Evolutionary conservation across 2,797 vertebrate genomes (phyloP).

Genomic region (Tarsius wallacei): DNA sequence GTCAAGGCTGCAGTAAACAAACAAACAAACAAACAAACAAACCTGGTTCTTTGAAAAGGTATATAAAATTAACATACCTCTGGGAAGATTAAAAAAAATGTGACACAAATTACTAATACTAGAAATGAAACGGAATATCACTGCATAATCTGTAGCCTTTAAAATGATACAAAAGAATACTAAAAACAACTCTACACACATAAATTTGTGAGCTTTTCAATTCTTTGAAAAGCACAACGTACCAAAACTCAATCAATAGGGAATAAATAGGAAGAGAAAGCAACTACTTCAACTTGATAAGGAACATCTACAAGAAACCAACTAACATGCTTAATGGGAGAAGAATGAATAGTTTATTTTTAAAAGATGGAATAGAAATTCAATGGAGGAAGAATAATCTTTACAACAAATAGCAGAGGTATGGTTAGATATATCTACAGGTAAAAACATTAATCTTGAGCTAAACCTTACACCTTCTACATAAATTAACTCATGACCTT

Average conservation of each 20-base stretch:
- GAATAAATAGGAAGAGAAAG: background rate
- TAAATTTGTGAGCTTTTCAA: constrained; percentile 1
- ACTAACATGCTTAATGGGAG: background rate
- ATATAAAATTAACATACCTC: too few relatives aligned
- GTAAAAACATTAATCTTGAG: background rate
- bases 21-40: too few relatives aligned
- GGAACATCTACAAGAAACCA: background rate
- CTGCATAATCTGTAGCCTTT: background rate
- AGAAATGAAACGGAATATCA: background rate
- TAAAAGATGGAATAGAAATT: background rate
- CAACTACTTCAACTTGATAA: background rate
- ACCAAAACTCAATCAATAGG: background rate
- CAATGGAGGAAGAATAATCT: background rate
- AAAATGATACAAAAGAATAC: background rate
- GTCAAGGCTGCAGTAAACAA: too few relatives aligned
- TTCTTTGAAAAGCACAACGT: constrained; percentile 20
- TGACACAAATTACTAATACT: background rate
- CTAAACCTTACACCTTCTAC: background rate
- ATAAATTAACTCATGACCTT: constrained; percentile 21
- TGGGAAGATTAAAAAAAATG: background rate
- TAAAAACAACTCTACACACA: background rate
- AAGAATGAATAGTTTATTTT: background rate
- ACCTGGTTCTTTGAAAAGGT: too few relatives aligned
- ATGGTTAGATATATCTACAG: background rate
- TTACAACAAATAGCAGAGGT: background rate